These are phyloP conservation scores for Folsomia candida DNA, from an alignment of 2,888 invertebrate species.

Conservation along the genomic window DNA sequence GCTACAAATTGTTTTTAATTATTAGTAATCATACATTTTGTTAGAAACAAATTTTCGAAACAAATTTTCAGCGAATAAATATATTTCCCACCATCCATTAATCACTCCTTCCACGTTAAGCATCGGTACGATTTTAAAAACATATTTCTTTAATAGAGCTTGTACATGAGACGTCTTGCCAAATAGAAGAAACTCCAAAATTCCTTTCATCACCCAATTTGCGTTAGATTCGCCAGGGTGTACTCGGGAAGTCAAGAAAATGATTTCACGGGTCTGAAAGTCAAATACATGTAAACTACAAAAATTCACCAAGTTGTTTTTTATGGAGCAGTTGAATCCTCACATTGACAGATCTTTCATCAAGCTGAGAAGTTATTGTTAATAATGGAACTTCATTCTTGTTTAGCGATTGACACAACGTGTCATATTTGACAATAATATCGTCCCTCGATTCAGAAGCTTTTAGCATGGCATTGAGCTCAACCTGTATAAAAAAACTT, in stretches of 20 bases:
- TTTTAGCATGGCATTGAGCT: conserved; percentile 63
- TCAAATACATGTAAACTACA: background rate
- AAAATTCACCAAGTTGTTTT: too few species aligned
- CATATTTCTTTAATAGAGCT: conserved; percentile 66
- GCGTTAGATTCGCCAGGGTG: conserved; percentile 87
- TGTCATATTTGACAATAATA: conserved; percentile 65
- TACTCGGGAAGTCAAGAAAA: conserved; percentile 75
- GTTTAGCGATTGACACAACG: conserved; percentile 68
- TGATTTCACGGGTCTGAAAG: conserved; percentile 62
- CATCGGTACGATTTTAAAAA: conserved; percentile 86
- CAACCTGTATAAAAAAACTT: conserved; percentile 57
- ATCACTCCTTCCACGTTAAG: conserved; percentile 84
- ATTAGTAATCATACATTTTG: conserved; percentile 13
- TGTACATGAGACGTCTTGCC: conserved; percentile 58
- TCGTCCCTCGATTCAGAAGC: conserved; percentile 55
- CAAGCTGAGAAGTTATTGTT: conserved; percentile 68
- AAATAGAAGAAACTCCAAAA: conserved; percentile 65
- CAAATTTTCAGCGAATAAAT: too few species aligned
- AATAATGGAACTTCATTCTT: conserved; percentile 72
- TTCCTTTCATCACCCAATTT: conserved; percentile 85
- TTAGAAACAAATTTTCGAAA: too few species aligned
- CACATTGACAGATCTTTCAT: conserved; percentile 49
- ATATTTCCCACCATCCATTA: conserved; percentile 76
- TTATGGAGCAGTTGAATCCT: background rate
- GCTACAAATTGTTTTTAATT: conserved; percentile 52